Conservation (phyloP, 2,113 vertebrate species). For the Monopterus albus region DNA sequence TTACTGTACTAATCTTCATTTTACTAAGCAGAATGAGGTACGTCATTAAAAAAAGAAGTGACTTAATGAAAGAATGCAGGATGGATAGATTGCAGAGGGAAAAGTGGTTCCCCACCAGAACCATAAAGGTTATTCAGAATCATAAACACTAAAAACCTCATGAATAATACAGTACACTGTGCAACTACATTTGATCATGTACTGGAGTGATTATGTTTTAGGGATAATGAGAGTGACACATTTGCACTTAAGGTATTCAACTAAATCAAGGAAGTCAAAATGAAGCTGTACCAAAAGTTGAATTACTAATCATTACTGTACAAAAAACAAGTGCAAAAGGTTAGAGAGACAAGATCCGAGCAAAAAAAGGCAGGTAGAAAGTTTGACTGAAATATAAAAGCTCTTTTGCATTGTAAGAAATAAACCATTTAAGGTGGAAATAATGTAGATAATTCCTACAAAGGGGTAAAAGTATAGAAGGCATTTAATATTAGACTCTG, state of each 20-base stretch:
- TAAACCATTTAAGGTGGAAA: constrained; percentile 6
- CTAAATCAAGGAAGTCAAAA: constrained; percentile 12
- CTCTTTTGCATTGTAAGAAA: neutral
- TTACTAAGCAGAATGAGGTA: constrained; percentile 76
- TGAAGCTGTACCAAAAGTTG: constrained; percentile 4
- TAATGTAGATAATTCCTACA: constrained; percentile 15
- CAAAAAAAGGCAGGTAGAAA: neutral
- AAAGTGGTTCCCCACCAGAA: constrained; percentile 33
- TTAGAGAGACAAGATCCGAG: neutral
- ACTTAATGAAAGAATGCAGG: constrained; percentile 72
- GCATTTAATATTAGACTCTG: constrained; percentile 19
- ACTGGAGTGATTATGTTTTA: constrained; percentile 26
- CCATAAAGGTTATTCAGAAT: constrained; percentile 55
- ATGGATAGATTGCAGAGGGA: constrained; percentile 56
- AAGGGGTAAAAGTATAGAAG: constrained; percentile 4
- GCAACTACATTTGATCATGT: neutral
- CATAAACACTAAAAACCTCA: constrained; percentile 34
- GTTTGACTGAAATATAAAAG: constrained; percentile 5
- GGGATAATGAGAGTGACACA: constrained; percentile 11
- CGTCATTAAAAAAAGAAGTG: constrained; percentile 69
- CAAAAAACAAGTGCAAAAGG: neutral
- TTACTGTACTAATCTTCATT: constrained; percentile 78
- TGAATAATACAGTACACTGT: constrained; percentile 36
- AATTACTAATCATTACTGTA: neutral
- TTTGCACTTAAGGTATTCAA: constrained; percentile 21